Evolutionary conservation across 2,888 invertebrate species (phyloP).

Genomic region (Cataglyphis livida): DNA sequence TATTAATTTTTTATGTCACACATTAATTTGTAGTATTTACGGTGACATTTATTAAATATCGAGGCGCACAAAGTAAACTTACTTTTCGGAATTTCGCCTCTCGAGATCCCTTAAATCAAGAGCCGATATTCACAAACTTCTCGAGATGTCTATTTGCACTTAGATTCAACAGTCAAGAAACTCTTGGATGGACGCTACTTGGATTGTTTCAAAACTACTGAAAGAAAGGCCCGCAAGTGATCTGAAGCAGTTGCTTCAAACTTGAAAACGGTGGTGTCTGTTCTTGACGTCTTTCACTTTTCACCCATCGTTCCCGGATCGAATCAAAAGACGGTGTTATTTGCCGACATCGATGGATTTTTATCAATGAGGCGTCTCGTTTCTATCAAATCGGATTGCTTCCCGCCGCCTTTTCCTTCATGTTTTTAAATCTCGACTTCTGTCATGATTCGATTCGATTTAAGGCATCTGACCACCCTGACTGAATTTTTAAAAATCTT

Average conservation of each 20-base stretch:
- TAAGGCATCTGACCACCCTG: too few relatives aligned
- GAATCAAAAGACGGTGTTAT: conserved; percentile 56
- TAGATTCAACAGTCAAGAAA: conserved; percentile 63
- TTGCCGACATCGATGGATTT: conserved; percentile 49
- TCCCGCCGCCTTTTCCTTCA: neutral
- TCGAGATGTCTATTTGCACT: conserved; percentile 66
- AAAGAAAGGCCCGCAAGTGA: conserved; percentile 65
- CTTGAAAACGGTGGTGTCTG: conserved; percentile 64
- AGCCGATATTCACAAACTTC: conserved; percentile 58
- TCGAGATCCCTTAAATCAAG: conserved; percentile 38
- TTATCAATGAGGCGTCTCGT: conserved; percentile 47
- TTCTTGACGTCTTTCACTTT: conserved; percentile 70
- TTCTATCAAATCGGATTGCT: conserved; percentile 29
- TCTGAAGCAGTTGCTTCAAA: conserved; percentile 69
- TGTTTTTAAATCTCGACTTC: neutral
- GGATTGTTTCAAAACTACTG: conserved; percentile 72
- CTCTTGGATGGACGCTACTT: conserved; percentile 67
- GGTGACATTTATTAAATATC: conserved; percentile 29
- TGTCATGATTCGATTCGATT: neutral
- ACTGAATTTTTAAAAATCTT: too few relatives aligned
- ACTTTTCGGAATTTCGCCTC: conserved; percentile 30
- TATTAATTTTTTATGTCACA: neutral
- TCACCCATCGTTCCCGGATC: conserved; percentile 46
- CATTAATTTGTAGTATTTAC: neutral
- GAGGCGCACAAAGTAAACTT: neutral